Evolutionary conservation across 2,888 invertebrate genomes (phyloP).

Genomic region (Macrosiphum euphorbiae): DNA sequence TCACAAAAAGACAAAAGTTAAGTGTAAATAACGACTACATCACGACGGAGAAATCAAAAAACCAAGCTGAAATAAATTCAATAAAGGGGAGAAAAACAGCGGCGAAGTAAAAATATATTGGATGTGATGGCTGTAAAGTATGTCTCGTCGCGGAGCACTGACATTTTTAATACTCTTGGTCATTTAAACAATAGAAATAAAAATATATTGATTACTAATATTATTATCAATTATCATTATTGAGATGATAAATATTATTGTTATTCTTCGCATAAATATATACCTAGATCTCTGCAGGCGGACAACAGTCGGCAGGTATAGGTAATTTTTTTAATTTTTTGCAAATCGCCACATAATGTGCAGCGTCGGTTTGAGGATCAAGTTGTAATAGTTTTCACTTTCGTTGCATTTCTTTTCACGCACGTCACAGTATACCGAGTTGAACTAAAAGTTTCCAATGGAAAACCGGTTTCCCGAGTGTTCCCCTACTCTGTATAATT

Average conservation of each 20-base stretch:
- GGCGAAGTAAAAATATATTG: too few relatives aligned
- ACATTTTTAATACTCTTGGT: not conserved
- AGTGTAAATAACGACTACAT: too few relatives aligned
- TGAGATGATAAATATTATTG: not conserved
- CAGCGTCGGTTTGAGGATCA: not conserved
- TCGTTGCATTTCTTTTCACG: constrained; percentile 44
- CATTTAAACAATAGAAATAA: not conserved
- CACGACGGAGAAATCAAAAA: too few relatives aligned
- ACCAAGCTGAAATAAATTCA: not conserved
- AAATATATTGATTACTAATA: not conserved
- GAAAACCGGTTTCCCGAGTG: constrained; percentile 44
- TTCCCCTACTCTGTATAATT: not conserved
- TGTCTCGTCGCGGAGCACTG: too few relatives aligned
- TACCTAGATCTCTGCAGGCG: not conserved
- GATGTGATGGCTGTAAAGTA: not conserved
- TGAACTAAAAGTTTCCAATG: constrained; percentile 45
- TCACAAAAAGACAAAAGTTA: not conserved
- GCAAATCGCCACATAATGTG: not conserved
- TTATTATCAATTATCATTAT: not conserved
- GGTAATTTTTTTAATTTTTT: not conserved
- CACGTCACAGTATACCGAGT: not conserved
- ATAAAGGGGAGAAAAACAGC: not conserved
- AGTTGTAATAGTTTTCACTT: constrained; percentile 35
- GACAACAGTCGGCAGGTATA: not conserved
- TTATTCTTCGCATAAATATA: too few relatives aligned